phyloP scores from a whole-genome alignment of 2,797 vertebrate species.

The Pangasius larnaudii region DNA sequence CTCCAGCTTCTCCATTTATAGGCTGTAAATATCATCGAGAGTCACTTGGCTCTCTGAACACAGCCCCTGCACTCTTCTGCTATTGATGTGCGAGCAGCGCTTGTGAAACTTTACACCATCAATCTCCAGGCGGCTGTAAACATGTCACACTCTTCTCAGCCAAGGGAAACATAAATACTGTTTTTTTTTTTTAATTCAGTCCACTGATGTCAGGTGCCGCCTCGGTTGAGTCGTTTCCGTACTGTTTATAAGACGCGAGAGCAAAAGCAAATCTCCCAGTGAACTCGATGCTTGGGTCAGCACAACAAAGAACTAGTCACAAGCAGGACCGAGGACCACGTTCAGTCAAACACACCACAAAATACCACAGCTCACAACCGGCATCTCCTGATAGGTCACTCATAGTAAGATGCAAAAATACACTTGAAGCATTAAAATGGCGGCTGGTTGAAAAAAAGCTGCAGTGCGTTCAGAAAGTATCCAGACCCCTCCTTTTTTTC shows the following conservation, averaged over 20 bases:
- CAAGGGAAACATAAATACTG: neutral
- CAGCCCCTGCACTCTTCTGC: neutral
- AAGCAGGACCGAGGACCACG: neutral
- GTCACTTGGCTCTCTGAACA: neutral
- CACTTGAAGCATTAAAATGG: no score
- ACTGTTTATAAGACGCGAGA: neutral
- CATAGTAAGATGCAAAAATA: neutral
- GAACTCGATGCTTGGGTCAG: neutral
- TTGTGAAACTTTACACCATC: conserved; percentile 24
- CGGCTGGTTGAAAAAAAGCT: no score
- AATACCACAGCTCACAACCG: no score
- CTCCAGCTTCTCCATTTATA: conserved; percentile 27
- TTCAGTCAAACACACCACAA: neutral
- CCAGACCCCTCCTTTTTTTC: no score
- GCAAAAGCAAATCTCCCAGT: no score
- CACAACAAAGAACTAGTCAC: neutral
- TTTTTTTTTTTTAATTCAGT: neutral
- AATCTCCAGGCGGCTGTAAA: conserved; percentile 16
- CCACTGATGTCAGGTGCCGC: neutral
- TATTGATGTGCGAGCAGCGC: conserved; percentile 12
- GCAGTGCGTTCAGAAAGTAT: no score
- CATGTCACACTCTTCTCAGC: neutral
- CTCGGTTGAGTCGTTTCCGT: neutral
- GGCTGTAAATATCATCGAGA: conserved; percentile 26
- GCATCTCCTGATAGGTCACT: neutral